Evolutionary conservation across 2,113 vertebrate species (phyloP), one percentile per base, ranked within the genome.

Genomic region (Aegypius monachus): DNA sequence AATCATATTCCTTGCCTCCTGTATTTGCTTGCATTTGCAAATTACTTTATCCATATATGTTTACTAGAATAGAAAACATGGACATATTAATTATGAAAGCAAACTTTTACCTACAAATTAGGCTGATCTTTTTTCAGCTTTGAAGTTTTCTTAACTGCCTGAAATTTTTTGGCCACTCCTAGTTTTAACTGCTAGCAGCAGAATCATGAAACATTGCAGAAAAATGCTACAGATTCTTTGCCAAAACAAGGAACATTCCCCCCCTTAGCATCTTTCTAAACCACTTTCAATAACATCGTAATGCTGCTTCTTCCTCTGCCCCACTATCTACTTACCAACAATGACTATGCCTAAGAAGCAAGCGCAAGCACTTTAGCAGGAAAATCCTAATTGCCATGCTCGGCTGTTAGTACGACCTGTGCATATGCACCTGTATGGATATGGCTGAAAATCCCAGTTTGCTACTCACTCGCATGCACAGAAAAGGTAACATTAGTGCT

Each of bases 371-470:
- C 47, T 67, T 62, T 2, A 55, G 50, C 52, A 55, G 78, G 34
- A 58, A 62, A 45, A 73, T 4, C 67, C 55, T 1, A 45, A 40
- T 6, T 71, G 9, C 72, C 13, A 1, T 34, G 29, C n/a, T 6
- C 0, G 1, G 47, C 47, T 63, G 36, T 7, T 10, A n/a, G 50
- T 0, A 6, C 1, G 9, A 32, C 43, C 29, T 7, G 26, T 10
- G 15, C 2, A 23, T 14, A 21, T 0, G 6, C 55, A 16, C 13
- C 3, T 13, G 43, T 2, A 21, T 5, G 11, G 13, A 7, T 4
- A 55, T 0, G 36, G 45, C 50, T 83, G 45, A 42, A 87, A 82
- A 80, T 6, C 42, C 22, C 0, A 0, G 47, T 59, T 3, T 31
- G 58, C 32, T 22, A 4, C 50, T 81, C 31, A 14, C 66, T 47